Evolutionary conservation across 2,888 invertebrate genomes (phyloP), one percentile per base, ranked within the genome.

Genomic region (Agriopis marginaria): DNA sequence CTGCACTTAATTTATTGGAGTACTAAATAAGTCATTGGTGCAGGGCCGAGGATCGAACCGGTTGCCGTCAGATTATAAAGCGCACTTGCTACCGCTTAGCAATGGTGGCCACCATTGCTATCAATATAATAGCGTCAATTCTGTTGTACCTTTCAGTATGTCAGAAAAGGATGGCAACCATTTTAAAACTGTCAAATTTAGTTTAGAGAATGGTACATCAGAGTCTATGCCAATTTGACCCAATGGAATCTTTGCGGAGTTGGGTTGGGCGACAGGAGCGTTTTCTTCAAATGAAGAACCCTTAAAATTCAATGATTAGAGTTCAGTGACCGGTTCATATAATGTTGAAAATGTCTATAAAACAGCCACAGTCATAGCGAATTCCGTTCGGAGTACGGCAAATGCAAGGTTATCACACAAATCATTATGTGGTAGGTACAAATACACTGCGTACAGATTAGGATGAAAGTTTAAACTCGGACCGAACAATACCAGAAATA

Each of bases 401-500:
- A 56, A 44, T 56, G 42, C 55, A 56, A 54, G 39, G 53, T 40
- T 55, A 40, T 55, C 8, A 0, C 7, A 39, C 32, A 39, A 40
- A 55, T 55, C n/a, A 55, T 42, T 55, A 56, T 17, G 55, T 17
- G 42, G 42, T 42, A 53, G 42, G 42, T 42, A 53, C 60, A 59
- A 65, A 49, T 63, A 65, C 61, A 12, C 14, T 11, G 17, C 14
- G 42, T 64, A 66, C 70, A 61, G 59, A 69, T 70, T 72, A 70
- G 58, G 63, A 72, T 58, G 64, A 75, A 69, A 75, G 71, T 74
- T 72, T 71, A 69, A 74, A 72, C 69, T 64, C n/a, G 60, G 73
- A 39, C 39, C 58, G 68, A 74, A 76, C 75, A 72, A 72, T 72
- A 72, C 73, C 75, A 74, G 74, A 77, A 77, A 77, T 76, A 70